Conservation (phyloP, 2,888 invertebrate genomes). For the Nomada hirtipes region DNA sequence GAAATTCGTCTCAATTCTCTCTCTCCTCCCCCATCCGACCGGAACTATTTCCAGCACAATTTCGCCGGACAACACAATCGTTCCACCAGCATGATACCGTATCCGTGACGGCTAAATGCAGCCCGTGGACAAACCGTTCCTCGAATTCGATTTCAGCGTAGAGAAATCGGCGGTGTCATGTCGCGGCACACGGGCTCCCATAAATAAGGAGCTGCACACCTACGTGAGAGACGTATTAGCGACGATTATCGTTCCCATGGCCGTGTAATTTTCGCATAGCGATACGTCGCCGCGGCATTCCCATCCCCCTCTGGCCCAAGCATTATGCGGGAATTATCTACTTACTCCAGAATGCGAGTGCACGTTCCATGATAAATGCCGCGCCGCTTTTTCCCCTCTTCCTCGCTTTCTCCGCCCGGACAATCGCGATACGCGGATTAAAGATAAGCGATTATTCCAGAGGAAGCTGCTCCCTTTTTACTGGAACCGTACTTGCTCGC, state of each 20-base stretch:
- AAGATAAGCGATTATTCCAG: constrained; percentile 46
- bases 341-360: constrained; percentile 77
- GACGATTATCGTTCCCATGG: constrained; percentile 69
- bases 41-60: neutral
- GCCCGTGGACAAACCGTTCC: constrained; percentile 11
- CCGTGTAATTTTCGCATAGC: constrained; percentile 70
- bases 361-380: constrained; percentile 62
- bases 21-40: neutral
- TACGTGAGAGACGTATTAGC: constrained; percentile 67
- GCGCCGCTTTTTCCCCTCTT: constrained; percentile 63
- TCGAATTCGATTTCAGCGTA: constrained; percentile 15
- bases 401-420: constrained; percentile 58
- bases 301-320: constrained; percentile 47
- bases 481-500: neutral
- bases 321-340: constrained; percentile 77
- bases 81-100: neutral
- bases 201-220: constrained; percentile 63
- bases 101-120: constrained; percentile 14
- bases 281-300: constrained; percentile 69
- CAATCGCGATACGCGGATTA: constrained; percentile 38
- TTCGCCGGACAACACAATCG: neutral
- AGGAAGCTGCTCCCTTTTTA: neutral
- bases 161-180: constrained; percentile 27
- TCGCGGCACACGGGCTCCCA: constrained; percentile 26
- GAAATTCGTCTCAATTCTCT: neutral